Evolutionary conservation across 2,113 vertebrate genomes (phyloP).

Genomic region (Gymnogyps californianus): DNA sequence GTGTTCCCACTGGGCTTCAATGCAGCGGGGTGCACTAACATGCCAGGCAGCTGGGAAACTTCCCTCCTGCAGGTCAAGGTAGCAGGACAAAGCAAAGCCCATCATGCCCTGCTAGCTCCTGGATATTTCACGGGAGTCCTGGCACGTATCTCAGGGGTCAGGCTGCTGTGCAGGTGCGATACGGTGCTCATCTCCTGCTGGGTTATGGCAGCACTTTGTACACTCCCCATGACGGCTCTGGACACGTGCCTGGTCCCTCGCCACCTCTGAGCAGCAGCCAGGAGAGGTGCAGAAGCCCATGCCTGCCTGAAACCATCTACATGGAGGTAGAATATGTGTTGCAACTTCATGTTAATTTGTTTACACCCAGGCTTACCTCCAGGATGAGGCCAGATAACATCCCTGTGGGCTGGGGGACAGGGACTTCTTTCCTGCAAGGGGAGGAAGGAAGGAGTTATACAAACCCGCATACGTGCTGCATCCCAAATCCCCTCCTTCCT

Average conservation of each 20-base stretch:
- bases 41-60: too few relatives aligned
- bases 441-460: not conserved
- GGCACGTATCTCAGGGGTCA: not conserved
- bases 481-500: not conserved
- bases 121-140: not conserved
- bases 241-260: rapidly evolving
- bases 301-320: not conserved
- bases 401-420: not conserved
- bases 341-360: not conserved
- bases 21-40: rapidly evolving
- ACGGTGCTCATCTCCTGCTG: not conserved
- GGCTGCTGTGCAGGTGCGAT: not conserved
- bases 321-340: rapidly evolving
- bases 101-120: not conserved
- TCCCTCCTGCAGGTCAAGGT: not conserved
- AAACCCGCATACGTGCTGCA: not conserved
- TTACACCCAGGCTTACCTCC: not conserved
- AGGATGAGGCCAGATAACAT: not conserved
- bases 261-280: not conserved
- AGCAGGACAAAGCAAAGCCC: not conserved
- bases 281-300: not conserved
- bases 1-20: not conserved
- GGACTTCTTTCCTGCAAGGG: not conserved
- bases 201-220: not conserved
- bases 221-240: not conserved